These are phyloP conservation scores for Ichneumoninae sp. DNA, from an alignment of 2,888 invertebrate genomes.

Conservation along the genomic window DNA sequence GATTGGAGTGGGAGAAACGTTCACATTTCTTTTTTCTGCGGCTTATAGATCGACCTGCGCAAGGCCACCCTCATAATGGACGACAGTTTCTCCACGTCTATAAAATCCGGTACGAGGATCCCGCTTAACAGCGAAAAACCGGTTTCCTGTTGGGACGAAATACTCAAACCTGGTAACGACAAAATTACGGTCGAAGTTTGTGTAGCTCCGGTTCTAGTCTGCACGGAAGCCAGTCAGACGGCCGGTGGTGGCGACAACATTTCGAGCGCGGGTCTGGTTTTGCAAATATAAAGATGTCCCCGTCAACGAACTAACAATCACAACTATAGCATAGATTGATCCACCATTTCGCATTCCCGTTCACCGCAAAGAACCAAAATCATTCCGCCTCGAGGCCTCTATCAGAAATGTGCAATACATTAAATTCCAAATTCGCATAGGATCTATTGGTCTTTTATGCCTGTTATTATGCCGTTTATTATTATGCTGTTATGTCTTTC, in stretches of 20 bases:
- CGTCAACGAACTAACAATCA: conserved; percentile 30
- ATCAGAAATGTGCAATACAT: conserved; percentile 34
- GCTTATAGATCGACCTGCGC: conserved; percentile 85
- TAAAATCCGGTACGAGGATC: conserved; percentile 86
- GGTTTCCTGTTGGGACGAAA: conserved; percentile 93
- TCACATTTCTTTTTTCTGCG: neutral
- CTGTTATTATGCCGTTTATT: neutral
- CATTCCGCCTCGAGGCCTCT: conserved; percentile 55
- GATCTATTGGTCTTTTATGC: conserved; percentile 25
- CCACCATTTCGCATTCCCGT: conserved; percentile 56
- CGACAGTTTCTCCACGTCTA: conserved; percentile 92
- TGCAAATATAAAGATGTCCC: conserved; percentile 86
- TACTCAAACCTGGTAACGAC: conserved; percentile 83
- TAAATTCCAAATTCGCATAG: conserved; percentile 35
- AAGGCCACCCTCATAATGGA: conserved; percentile 90
- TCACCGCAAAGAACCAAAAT: conserved; percentile 44
- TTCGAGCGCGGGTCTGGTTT: conserved; percentile 93
- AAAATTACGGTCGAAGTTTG: conserved; percentile 88
- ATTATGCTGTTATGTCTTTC: conserved; percentile 5
- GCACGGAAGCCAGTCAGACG: conserved; percentile 92
- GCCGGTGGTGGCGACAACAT: conserved; percentile 96
- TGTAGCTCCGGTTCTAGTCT: conserved; percentile 93
- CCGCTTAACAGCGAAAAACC: conserved; percentile 89
- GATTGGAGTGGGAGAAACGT: conserved; percentile 18
- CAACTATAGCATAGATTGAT: conserved; percentile 17